phyloP scores from a whole-genome alignment of 1,140 invertebrate genomes.

The Formica selysi region DNA sequence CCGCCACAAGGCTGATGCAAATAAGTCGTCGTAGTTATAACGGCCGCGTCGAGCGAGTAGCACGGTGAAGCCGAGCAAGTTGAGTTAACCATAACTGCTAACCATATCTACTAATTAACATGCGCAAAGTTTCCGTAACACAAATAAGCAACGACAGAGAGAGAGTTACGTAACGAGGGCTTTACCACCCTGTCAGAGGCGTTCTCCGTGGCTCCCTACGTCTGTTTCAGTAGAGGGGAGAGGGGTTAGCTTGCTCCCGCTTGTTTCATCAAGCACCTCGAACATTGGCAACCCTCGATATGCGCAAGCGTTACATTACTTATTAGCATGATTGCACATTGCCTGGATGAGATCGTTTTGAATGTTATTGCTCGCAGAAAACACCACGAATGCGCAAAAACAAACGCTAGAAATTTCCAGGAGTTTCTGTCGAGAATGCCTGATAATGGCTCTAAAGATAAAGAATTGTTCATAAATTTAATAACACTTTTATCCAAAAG shows the following conservation, averaged over 20 bases:
- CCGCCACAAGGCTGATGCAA: conserved; percentile 28
- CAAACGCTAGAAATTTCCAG: too few relatives aligned
- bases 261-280: background rate
- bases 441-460: too few relatives aligned
- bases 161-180: conserved; percentile 73
- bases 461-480: background rate
- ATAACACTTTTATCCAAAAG: background rate
- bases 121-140: conserved; percentile 74
- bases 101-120: conserved; percentile 76
- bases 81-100: conserved; percentile 73
- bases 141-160: conserved; percentile 73
- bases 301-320: conserved; percentile 55
- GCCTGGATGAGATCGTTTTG: conserved; percentile 15
- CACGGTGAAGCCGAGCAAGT: conserved; percentile 39
- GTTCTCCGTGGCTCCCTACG: conserved; percentile 39
- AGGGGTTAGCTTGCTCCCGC: background rate
- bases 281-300: background rate
- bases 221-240: background rate
- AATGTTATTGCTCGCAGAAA: background rate
- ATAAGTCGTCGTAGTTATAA: conserved; percentile 54
- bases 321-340: conserved; percentile 67
- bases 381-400: background rate
- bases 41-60: conserved; percentile 30
- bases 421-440: background rate
- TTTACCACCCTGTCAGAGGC: conserved; percentile 68